Conservation (phyloP, 92 coral and sea anemone species). For the Ricordea florida region DNA sequence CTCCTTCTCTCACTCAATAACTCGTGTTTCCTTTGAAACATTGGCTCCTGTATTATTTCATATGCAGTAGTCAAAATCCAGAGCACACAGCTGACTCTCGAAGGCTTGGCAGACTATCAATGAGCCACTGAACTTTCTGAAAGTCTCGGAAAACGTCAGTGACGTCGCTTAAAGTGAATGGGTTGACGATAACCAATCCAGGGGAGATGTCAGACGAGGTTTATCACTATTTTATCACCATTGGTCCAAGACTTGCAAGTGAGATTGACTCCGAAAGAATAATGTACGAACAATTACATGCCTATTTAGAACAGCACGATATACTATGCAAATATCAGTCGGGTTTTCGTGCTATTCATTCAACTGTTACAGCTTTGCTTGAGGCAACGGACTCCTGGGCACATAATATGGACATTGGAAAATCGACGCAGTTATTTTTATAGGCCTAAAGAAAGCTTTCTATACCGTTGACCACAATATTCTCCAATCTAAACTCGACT, state of each 20-base stretch:
- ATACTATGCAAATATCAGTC: no score
- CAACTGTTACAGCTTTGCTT: not conserved
- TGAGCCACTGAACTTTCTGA: slow-evolving; percentile 35
- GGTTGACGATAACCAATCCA: slow-evolving; percentile 29
- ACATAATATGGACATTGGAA: not conserved
- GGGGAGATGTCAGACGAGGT: slow-evolving; percentile 30
- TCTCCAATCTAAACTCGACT: not conserved
- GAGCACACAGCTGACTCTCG: slow-evolving; percentile 34
- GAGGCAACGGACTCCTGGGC: not conserved
- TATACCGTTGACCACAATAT: no score
- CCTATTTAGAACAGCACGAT: no score
- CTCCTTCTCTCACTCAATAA: no score
- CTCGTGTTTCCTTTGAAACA: no score
- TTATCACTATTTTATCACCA: slow-evolving; percentile 3
- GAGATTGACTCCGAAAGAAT: not conserved
- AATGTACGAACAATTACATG: not conserved
- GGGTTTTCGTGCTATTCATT: not conserved
- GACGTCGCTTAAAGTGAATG: slow-evolving; percentile 36
- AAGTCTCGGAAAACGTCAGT: slow-evolving; percentile 40
- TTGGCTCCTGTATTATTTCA: no score
- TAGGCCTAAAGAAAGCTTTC: no score
- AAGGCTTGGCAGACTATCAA: slow-evolving; percentile 55
- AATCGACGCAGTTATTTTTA: not conserved
- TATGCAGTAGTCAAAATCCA: no score
- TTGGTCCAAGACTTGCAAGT: slow-evolving; percentile 38